phyloP scores from a whole-genome alignment of 2,797 vertebrate genomes.

The Cheirogaleus major region DNA sequence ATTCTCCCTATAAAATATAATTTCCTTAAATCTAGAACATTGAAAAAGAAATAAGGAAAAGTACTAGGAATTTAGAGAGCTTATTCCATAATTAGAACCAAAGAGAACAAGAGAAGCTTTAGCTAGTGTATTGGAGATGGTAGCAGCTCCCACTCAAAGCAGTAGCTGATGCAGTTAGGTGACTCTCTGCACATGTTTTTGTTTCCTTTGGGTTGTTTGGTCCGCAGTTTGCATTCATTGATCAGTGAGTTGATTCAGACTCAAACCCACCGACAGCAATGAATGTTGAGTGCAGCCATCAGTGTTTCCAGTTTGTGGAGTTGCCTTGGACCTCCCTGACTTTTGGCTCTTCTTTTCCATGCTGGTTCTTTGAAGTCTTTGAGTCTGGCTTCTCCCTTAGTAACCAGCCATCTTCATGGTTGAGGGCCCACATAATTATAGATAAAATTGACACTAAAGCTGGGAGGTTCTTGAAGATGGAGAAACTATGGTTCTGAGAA shows the following conservation, averaged over 20 bases:
- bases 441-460: background rate
- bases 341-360: slow-evolving; percentile 63
- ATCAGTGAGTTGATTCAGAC: slow-evolving; percentile 95
- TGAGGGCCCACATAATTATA: background rate
- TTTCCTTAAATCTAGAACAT: slow-evolving; percentile 22
- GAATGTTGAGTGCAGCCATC: slow-evolving; percentile 99
- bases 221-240: slow-evolving; percentile 99
- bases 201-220: slow-evolving; percentile 82
- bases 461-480: slow-evolving; percentile 5
- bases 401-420: background rate
- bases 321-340: background rate
- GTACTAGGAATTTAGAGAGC: background rate
- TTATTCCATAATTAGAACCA: slow-evolving; percentile 39
- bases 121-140: background rate
- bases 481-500: slow-evolving; percentile 17
- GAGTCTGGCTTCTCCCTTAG: background rate
- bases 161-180: background rate
- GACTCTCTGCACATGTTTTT: background rate
- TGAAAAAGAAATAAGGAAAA: background rate
- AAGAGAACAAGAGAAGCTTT: background rate
- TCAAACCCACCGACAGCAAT: slow-evolving; percentile 99
- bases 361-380: slow-evolving; percentile 24
- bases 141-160: background rate
- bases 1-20: slow-evolving; percentile 34
- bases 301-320: slow-evolving; percentile 65